phyloP scores from a whole-genome alignment of 1,140 invertebrate species.

The Solen grandis region DNA sequence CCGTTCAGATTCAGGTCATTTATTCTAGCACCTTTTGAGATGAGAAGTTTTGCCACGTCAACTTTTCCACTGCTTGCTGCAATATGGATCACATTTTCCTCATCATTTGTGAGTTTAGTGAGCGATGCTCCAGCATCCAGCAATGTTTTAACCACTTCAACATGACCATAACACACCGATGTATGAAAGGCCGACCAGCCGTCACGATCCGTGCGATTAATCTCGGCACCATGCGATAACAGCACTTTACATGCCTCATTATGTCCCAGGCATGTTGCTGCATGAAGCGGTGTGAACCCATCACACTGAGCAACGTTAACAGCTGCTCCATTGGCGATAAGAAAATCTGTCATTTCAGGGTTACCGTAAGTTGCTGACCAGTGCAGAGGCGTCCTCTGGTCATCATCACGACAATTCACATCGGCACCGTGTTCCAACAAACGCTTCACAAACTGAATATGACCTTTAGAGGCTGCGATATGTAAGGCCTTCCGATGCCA shows the following conservation, averaged over 20 bases:
- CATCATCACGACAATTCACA: conserved; percentile 70
- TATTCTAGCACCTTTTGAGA: conserved; percentile 56
- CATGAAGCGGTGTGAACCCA: conserved; percentile 75
- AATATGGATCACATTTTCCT: conserved; percentile 72
- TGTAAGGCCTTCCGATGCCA: conserved; percentile 75
- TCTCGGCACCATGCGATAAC: conserved; percentile 64
- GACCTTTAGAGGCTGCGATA: conserved; percentile 71
- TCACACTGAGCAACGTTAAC: conserved; percentile 74
- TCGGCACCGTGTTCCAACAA: conserved; percentile 68
- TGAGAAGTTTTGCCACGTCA: conserved; percentile 61
- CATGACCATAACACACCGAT: conserved; percentile 74
- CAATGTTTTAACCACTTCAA: conserved; percentile 62
- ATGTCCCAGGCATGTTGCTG: conserved; percentile 73
- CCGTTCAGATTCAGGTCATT: conserved; percentile 67
- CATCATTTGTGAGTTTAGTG: conserved; percentile 61
- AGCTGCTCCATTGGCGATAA: conserved; percentile 65
- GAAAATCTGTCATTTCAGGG: conserved; percentile 61
- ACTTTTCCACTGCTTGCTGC: conserved; percentile 69
- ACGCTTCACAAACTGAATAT: conserved; percentile 61
- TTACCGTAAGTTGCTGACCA: conserved; percentile 75
- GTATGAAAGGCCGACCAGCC: conserved; percentile 75
- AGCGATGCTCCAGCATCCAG: conserved; percentile 63
- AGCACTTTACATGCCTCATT: conserved; percentile 64
- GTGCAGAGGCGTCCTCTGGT: conserved; percentile 74
- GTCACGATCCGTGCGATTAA: conserved; percentile 67